Conservation (phyloP, 2,113 vertebrate species). For the Lepidothrix coronata region DNA sequence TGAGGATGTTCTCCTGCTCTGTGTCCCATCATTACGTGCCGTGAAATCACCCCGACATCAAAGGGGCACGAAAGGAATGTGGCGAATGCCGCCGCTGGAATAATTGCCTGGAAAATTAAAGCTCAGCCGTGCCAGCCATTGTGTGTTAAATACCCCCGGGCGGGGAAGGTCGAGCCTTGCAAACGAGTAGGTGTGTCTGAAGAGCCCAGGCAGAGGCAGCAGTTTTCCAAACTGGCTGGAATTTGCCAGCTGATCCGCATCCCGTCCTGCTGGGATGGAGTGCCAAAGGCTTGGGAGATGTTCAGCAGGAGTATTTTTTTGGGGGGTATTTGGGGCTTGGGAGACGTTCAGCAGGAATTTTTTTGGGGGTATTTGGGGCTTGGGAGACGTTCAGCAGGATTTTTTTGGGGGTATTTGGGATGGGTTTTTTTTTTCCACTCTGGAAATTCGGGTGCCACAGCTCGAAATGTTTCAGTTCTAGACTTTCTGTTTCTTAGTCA, state of each 20-base stretch:
- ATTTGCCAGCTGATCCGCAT: background rate
- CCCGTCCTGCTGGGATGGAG: rapidly evolving
- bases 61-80: conserved; percentile 28
- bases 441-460: no score
- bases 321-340: no score
- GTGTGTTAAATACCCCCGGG: background rate
- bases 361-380: no score
- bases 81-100: background rate
- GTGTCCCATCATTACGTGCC: conserved; percentile 37
- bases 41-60: conserved; percentile 31
- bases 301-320: no score
- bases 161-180: conserved; percentile 5
- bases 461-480: no score
- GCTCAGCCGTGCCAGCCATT: conserved; percentile 23
- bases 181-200: background rate
- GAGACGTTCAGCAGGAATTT: no score
- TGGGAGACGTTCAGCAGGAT: no score
- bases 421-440: no score
- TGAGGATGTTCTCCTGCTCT: conserved; percentile 11
- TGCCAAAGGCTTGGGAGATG: no score
- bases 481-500: no score
- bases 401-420: no score
- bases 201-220: background rate
- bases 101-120: conserved; percentile 32
- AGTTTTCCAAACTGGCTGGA: background rate